A percentile compares a stretch with the other conserved stretches of the same genome.
These are phyloP conservation scores for Amphimedon queenslandica DNA, from an alignment of 37 sponge, comb jelly and placozoan genomes.

Conservation along the genomic window DNA sequence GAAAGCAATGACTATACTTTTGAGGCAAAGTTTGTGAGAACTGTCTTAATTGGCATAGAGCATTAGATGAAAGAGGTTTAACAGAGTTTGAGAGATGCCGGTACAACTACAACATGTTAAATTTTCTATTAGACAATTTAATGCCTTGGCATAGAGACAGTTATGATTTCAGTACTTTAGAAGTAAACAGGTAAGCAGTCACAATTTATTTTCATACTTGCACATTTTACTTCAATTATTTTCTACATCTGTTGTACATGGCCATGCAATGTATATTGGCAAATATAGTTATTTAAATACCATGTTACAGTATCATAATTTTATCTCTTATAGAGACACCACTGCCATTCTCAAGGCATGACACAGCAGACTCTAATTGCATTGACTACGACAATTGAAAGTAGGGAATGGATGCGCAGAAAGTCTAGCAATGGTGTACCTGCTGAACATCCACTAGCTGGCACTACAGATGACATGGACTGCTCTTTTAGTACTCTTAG, in stretches of 20 bases:
- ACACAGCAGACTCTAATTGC: conserved; percentile 23
- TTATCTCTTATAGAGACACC: conserved; percentile 8
- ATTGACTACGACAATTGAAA: conserved; percentile 22
- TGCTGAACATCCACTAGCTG: conserved; percentile 25
- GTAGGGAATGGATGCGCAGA: conserved; percentile 19
- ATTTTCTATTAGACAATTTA: conserved; percentile 25
- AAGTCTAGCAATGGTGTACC: not conserved
- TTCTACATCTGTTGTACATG: too few relatives aligned
- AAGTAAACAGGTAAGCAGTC: conserved; percentile 19
- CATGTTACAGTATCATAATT: not conserved
- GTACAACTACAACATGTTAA: conserved; percentile 22
- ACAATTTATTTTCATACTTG: not conserved
- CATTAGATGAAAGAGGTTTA: conserved; percentile 32
- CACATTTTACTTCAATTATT: too few relatives aligned
- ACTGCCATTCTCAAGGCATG: conserved; percentile 13
- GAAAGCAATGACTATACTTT: conserved; percentile 15
- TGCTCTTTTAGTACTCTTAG: conserved; percentile 26
- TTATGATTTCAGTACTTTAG: conserved; percentile 18
- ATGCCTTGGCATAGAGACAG: conserved; percentile 25
- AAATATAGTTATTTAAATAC: too few relatives aligned
- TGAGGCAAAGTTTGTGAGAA: conserved; percentile 22
- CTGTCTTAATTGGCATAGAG: conserved; percentile 32
- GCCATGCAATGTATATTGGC: too few relatives aligned
- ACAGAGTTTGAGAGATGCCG: conserved; percentile 15
- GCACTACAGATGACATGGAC: conserved; percentile 43